Conservation (phyloP, 2,113 vertebrate species). For the Numida meleagris region DNA sequence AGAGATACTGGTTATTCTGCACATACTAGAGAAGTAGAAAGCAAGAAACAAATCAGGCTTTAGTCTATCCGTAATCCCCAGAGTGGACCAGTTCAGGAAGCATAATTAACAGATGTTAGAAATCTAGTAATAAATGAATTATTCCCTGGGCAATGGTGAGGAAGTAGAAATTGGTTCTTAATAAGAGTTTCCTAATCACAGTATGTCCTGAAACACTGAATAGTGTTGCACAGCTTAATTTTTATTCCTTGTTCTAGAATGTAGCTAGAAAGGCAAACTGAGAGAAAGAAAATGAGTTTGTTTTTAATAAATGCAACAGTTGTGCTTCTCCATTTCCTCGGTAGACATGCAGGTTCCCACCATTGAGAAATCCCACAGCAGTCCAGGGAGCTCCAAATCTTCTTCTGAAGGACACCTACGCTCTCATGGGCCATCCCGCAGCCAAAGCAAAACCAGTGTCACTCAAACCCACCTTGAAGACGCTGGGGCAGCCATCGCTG, state of each 20-base stretch:
- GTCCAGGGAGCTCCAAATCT: slow-evolving; percentile 97
- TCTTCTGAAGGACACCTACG: slow-evolving; percentile 97
- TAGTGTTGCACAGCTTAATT: not conserved
- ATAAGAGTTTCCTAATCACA: not conserved
- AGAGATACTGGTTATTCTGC: not conserved
- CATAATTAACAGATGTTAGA: not conserved
- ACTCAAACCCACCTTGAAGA: slow-evolving; percentile 98
- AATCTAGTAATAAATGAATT: not conserved
- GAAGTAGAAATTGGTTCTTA: not conserved
- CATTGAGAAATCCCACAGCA: slow-evolving; percentile 99
- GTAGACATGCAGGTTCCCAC: slow-evolving; percentile 94
- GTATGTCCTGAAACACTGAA: not conserved
- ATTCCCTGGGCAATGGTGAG: not conserved
- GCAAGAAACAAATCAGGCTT: not conserved
- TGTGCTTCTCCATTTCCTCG: slow-evolving; percentile 47
- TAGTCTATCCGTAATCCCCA: not conserved
- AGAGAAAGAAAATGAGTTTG: not conserved
- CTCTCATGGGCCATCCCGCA: slow-evolving; percentile 95
- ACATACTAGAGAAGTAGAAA: not conserved
- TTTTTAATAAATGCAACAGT: slow-evolving; percentile 28
- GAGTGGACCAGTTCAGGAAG: not conserved
- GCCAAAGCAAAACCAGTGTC: slow-evolving; percentile 99
- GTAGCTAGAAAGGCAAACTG: not conserved
- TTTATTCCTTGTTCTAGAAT: not conserved
- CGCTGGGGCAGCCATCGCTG: slow-evolving; percentile 95